Evolutionary conservation across 2,888 invertebrate species (phyloP), one percentile per base, ranked within the genome.

Genomic region (Eupeodes luniger): DNA sequence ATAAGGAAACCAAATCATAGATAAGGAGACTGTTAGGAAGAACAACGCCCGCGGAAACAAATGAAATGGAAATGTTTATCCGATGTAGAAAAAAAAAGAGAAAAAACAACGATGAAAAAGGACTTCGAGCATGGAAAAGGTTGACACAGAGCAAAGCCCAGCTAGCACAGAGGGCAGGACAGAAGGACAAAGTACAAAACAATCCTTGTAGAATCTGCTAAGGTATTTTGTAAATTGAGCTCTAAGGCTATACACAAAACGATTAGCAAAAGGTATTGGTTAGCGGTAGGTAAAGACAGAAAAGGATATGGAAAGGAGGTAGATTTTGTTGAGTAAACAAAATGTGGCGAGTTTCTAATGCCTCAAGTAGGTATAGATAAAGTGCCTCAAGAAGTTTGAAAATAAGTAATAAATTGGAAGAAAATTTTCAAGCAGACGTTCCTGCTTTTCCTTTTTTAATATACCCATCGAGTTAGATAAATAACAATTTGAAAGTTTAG

Each of bases 41-140:
- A 69, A 81, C 14, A 57, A 74, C 78, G 85, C 85, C 88, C 59
- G 81, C 78, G 81, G 85, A 85, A 85, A 75, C 57, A 57, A 75
- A 85, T 79, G 40, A 51, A 81, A 88, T 78, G 81, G 78, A 88
- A 88, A 85, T 85, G 77, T 59, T 81, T 81, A 85, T 81, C 74
- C 78, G 77, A 82, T 82, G 19, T 77, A 53, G 36, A 16, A 69
- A 12, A 51, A 14, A 36, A 62, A 14, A 40, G 16, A 40, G 44
- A 12, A 14, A 36, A 34, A 6, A 0, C 6, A n/a, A 5, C 6
- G 12, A 27, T 1, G 27, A 27, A 47, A 47, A 27, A 27, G 11
- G 12, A 4, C 6, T 19, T 36, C 36, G 53, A 84, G 70, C 86
- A 77, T 57, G 49, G 72, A 80, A 87, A 74, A 80, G 74, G 87